Percentiles rank a stretch among this genome's conserved stretches.
These are phyloP conservation scores for Oriolus oriolus DNA, from an alignment of 2,113 vertebrate species.

Conservation along the genomic window DNA sequence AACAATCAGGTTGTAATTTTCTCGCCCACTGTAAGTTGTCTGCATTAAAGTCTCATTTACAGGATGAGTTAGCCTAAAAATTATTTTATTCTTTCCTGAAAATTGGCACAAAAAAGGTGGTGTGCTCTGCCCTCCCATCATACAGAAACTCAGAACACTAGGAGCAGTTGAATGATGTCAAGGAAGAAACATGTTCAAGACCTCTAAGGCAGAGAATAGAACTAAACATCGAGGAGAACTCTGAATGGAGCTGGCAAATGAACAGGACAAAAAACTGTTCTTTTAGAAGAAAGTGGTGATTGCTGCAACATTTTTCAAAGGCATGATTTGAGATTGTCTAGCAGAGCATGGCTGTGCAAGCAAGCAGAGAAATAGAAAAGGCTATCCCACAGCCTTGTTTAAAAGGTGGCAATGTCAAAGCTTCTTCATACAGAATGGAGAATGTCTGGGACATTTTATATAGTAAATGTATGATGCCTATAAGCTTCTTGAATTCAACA, in stretches of 20 bases:
- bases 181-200: neutral
- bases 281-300: neutral
- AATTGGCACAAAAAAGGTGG: neutral
- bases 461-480: neutral
- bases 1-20: neutral
- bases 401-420: neutral
- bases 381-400: neutral
- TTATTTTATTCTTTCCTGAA: neutral
- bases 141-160: neutral
- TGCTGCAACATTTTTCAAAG: neutral
- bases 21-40: neutral
- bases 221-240: neutral
- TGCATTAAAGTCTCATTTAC: neutral
- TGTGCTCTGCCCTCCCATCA: neutral
- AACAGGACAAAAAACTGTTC: neutral
- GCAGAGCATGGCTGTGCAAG: neutral
- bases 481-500: neutral
- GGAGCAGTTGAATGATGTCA: neutral
- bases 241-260: neutral
- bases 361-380: neutral
- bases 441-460: neutral
- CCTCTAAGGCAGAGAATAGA: neutral
- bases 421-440: neutral
- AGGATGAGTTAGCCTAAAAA: neutral
- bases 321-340: neutral